These are phyloP conservation scores for Meganola albula DNA, from an alignment of 2,888 invertebrate genomes.

Conservation along the genomic window DNA sequence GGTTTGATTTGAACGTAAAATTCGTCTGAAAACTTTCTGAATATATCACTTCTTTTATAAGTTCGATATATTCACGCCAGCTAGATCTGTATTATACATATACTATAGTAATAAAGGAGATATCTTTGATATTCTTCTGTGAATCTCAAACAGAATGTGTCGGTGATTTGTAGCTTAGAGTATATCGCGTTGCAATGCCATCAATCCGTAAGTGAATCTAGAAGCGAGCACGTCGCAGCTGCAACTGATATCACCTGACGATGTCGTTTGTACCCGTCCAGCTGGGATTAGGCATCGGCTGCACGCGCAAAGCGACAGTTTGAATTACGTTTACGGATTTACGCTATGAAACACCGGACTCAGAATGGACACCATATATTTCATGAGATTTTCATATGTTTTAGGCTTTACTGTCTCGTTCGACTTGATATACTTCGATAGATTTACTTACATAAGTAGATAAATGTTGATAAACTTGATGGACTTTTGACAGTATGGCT, in stretches of 20 bases:
- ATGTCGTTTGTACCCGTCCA: constrained; percentile 62
- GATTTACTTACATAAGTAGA: too few relatives aligned
- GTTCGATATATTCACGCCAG: constrained; percentile 9
- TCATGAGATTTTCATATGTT: too few relatives aligned
- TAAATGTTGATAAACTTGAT: too few relatives aligned
- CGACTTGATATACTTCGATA: too few relatives aligned
- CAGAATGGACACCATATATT: constrained; percentile 24
- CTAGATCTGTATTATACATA: constrained; percentile 14
- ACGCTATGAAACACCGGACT: constrained; percentile 24
- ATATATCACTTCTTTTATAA: constrained; percentile 10
- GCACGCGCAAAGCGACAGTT: constrained; percentile 42
- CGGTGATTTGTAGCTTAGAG: constrained; percentile 43
- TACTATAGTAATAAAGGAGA: constrained; percentile 21
- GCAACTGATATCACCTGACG: constrained; percentile 64
- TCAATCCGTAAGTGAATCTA: constrained; percentile 65
- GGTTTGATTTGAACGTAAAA: constrained; percentile 13
- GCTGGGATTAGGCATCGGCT: constrained; percentile 45
- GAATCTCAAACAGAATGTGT: constrained; percentile 28
- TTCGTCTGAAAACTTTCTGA: constrained; percentile 6
- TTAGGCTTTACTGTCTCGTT: too few relatives aligned
- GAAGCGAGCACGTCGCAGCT: constrained; percentile 48
- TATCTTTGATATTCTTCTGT: constrained; percentile 31
- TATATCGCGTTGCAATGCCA: constrained; percentile 56
- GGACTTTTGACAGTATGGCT: too few relatives aligned
- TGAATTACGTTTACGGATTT: constrained; percentile 46